Evolutionary conservation across 2,113 vertebrate species (phyloP).

Genomic region (Erythrolamprus reginae): DNA sequence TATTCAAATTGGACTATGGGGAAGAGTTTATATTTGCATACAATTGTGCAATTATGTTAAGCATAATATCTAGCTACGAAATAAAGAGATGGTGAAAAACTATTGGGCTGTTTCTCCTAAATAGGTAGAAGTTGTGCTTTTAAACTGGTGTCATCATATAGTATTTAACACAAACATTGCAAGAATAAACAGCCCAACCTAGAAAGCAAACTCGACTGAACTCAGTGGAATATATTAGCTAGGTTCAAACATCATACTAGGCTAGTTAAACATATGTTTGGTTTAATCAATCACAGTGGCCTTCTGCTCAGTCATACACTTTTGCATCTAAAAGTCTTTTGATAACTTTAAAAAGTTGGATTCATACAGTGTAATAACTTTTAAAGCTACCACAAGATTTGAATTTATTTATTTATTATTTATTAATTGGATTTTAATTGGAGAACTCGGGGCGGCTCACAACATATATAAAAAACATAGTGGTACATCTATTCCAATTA

Average conservation of each 20-base stretch:
- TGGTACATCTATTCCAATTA: too few species aligned
- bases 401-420: too few species aligned
- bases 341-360: not conserved
- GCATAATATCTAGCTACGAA: not conserved
- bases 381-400: not conserved
- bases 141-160: not conserved
- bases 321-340: not conserved
- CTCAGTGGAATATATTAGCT: not conserved
- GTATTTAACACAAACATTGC: not conserved
- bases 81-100: not conserved
- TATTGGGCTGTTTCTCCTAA: not conserved
- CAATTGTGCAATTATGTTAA: not conserved
- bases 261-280: not conserved
- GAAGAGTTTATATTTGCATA: not conserved
- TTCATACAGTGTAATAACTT: not conserved
- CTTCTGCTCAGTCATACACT: not conserved
- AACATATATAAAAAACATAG: too few species aligned
- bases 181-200: not conserved
- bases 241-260: not conserved
- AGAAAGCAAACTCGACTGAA: not conserved
- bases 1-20: not conserved
- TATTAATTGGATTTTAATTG: too few species aligned
- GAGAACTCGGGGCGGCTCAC: too few species aligned
- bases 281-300: not conserved
- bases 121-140: not conserved